Evolutionary conservation across 2,888 invertebrate species (phyloP), one percentile per base, ranked within the genome.

Genomic region (Campoletis raptor): DNA sequence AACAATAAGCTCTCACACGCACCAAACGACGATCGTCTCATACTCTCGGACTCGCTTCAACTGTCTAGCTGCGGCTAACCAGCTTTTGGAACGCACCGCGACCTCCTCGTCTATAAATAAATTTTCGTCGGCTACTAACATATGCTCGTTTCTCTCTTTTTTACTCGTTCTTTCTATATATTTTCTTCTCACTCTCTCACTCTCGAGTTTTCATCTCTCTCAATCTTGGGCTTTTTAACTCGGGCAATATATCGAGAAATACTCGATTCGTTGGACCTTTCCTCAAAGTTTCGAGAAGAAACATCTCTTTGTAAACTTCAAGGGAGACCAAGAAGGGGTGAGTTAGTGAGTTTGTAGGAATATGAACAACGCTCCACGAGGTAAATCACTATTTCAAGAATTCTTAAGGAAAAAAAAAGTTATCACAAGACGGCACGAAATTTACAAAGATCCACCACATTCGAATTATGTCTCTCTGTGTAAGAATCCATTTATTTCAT

Each of bases 101-200:
- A 93, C 93, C 94, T 93, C 94, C 92, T 93, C 90, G 90, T 92
- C 94, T 94, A 94, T 94, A 93, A 94, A 94, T 94, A 94, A 93
- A 92, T 92, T 92, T 85, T 88, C 90, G 88, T 88, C 85, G 89
- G 90, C 90, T 89, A 89, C 90, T 91, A 93, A 93, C 92, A 92
- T 85, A 87, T 87, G 84, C 86, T 90, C 85, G 89, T 85, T 88
- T 87, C 88, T 89, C 88, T 87, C 78, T 80, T 61, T 66, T 70
- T 66, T 12, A 24, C 61, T 61, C 61, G 4, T 61, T 61, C 61
- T 12, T 30, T 30, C 61, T 7, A 30, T 15, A 30, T 61, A 15
- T 30, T 61, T 66, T 36, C 40, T 67, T 45, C 40, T 83, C 67
- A 30, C 54, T 80, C 40, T 69, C 61, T 64, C 52, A 40, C 66